Evolutionary conservation across 2,797 vertebrate species (phyloP), one percentile per base, ranked within the genome.

Genomic region (Hozukius guyotensis): DNA sequence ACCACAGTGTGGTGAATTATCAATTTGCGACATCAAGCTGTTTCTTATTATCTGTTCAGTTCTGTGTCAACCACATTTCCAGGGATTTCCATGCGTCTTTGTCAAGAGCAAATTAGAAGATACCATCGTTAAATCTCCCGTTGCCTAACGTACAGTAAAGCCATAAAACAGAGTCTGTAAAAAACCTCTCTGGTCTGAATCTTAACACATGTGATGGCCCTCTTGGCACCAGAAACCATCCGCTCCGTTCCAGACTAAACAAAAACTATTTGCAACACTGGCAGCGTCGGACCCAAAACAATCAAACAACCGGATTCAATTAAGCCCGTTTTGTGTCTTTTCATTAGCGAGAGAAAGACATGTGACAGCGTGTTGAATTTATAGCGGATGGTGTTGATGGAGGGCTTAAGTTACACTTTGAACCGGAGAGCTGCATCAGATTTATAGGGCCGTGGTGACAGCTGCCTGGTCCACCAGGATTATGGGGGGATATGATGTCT

Each of bases 291-390:
- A 92, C 92, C 79, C 80, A 86, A 93, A 95, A 91, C 91, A 93
- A 91, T 93, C 91, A 88, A 90, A 89, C 89, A 82, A 88, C 80
- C 63, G 63, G 64, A 84, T 92, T 89, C 87, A 91, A 92, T 91
- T 88, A 88, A 88, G 86, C 57, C 71, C 2, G 72, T 87, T 61
- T 81, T 81, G 87, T 36, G 80, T 83, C 82, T 87, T 87, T 88
- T 92, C 88, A 91, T 91, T 89, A 89, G 74, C 81, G 29, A 20
- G 75, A 90, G 70, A 78, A 73, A 64, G 87, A 81, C 86, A 36
- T 78, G 85, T 88, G 93, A 92, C 88, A 87, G 90, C 20, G 72
- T 89, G 93, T 86, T 92, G 90, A 84, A 90, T 93, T 94, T 87
- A 90, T 68, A 71, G 81, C 72, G 67, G 53, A 77, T 81, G 78